Evolutionary conservation across 2,797 vertebrate species (phyloP), one percentile per base, ranked within the genome.

Genomic region (Oryzias sinensis): DNA sequence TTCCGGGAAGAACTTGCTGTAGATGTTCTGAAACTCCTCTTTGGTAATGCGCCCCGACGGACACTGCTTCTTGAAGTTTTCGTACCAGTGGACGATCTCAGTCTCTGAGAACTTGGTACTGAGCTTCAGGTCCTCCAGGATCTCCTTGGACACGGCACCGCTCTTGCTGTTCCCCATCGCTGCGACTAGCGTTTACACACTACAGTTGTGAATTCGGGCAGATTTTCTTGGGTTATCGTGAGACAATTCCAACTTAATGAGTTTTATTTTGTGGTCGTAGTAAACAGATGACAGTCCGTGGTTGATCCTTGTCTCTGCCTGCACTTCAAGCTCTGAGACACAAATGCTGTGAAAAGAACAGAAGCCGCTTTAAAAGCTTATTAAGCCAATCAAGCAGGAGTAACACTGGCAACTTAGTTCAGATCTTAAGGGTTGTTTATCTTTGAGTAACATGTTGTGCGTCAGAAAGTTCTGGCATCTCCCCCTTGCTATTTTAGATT

Each of bases 1-100:
- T 0, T 93, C 90, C 0, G 91, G 92, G 68, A 93, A 93, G 83
- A 92, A 92, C 68, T 88, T 89, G 37, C 17, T 63, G 70, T 93
- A 93, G 77, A 93, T 93, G 47, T 25, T 14, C 67, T 93, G 87
- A 48, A 93, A 93, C 63, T 92, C 89, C 0, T 75, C 43, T 37
- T 73, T 85, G 0, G 85, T 11, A 76, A 93, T 92, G 48, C 87
- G 91, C 0, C 88, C 92, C 0, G 74, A 17, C 0, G 92, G 91
- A 80, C 91, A 92, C 76, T 92, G 88, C 80, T 53, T 90, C 74
- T 91, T 84, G 83, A 93, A 92, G 81, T 90, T 91, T 0, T 90
- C 89, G 2, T 92, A 93, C 91, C 91, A 93, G 74, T 90, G 87
- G 27, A 49, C 76, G 8, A 93, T 82, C 79, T 93, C 92, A 0